Evolutionary conservation across 1,140 invertebrate genomes (phyloP).

Genomic region (Leptinotarsa defecta): DNA sequence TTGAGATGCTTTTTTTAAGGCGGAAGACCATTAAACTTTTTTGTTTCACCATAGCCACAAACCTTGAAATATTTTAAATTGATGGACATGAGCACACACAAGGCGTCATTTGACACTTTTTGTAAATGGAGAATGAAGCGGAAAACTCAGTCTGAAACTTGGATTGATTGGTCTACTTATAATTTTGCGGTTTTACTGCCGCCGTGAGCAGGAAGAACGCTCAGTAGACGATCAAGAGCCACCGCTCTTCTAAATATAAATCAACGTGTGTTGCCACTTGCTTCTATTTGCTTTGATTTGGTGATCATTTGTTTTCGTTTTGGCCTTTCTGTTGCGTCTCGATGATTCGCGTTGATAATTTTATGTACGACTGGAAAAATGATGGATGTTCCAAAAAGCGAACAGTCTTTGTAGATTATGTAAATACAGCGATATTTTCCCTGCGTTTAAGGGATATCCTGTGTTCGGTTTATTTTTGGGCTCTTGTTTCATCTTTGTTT

Average conservation of each 20-base stretch:
- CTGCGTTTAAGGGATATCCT: neutral
- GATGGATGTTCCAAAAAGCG: neutral
- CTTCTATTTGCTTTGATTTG: constrained; percentile 12
- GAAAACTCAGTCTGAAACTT: too few relatives aligned
- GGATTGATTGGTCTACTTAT: too few relatives aligned
- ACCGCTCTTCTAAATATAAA: constrained; percentile 11
- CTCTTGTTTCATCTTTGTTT: neutral
- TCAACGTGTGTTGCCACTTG: constrained; percentile 19
- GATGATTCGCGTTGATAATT: neutral
- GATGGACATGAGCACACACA: too few relatives aligned
- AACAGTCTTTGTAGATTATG: neutral
- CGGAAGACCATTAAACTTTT: too few relatives aligned
- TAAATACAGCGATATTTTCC: neutral
- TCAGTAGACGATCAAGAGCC: neutral
- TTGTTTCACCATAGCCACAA: too few relatives aligned
- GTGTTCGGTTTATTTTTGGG: neutral
- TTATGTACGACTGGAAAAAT: neutral
- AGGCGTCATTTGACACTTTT: too few relatives aligned
- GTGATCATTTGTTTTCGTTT: constrained; percentile 9
- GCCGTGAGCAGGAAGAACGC: constrained; percentile 11
- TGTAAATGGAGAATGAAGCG: too few relatives aligned
- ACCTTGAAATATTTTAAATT: too few relatives aligned
- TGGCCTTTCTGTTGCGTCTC: neutral
- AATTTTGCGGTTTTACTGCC: neutral
- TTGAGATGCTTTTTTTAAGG: too few relatives aligned